Evolutionary conservation across 2,113 vertebrate species (phyloP), one percentile per base, ranked within the genome.

Genomic region (Saimiri boliviensis): DNA sequence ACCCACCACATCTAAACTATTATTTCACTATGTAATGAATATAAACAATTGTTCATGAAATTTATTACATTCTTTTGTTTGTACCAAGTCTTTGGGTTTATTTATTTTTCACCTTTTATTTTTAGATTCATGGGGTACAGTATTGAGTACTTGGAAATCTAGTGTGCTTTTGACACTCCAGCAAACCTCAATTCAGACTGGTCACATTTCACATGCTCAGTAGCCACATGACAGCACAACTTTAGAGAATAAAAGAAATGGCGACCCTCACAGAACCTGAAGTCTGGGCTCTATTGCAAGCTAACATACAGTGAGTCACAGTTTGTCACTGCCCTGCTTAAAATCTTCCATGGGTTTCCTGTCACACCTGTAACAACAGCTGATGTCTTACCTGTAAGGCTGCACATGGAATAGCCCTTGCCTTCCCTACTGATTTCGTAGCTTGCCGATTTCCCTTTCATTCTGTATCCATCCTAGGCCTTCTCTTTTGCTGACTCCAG

Each of bases 161-260:
- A 30, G 42, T 32, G 17, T 60, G 54, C 12, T 30, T 84, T 92
- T 76, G 63, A 77, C 12, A 35, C 84, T 37, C 30, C 19, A 77
- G n/a, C 30, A 63, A 16, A 40, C 35, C 9, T 84, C 74, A 60
- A 0, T 88, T 77, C 58, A 21, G n/a, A 91, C 3, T 12, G n/a
- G 73, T 32, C 66, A 54, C 42, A 37, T 49, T 94, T 94, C 76
- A 77, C 40, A 45, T 13, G 35, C 42, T 92, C 47, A 37, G 60
- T 32, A 73, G 82, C 14, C 83, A 97, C 54, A 11, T 37, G 42
- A 42, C 35, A 87, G 20, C 37, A 60, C 37, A 11, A 8, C 30
- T 76, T 37, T 56, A 76, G 86, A 93, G n/a, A 56, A 84, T 42
- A 58, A 35, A 49, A 37, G n/a, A 88, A 91, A 92, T 14, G 21